Percentiles rank a stretch among this genome's conserved stretches.
These are phyloP conservation scores for Drosophila pachea DNA, from an alignment of 1,140 invertebrate species.

Conservation along the genomic window DNA sequence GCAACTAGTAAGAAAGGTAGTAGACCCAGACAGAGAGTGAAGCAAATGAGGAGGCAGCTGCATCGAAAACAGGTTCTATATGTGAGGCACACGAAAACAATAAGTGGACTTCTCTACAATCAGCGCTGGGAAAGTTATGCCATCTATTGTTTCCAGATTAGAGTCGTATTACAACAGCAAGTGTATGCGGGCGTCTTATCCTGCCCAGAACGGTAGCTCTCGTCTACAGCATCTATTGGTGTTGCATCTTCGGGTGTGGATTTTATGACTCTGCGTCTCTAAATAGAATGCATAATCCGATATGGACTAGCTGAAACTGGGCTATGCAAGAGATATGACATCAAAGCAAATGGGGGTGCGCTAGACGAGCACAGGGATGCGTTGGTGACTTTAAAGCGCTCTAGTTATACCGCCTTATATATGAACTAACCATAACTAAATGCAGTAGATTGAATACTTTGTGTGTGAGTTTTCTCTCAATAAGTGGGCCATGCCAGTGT, in stretches of 20 bases:
- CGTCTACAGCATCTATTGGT: conserved; percentile 16
- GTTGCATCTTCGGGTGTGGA: background rate
- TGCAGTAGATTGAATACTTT: conserved; percentile 25
- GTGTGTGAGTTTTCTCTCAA: conserved; percentile 4
- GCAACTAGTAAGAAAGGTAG: background rate
- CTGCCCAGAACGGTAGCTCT: conserved; percentile 31
- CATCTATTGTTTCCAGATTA: conserved; percentile 61
- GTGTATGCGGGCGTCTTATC: conserved; percentile 39
- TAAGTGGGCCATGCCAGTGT: background rate
- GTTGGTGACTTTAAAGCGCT: no score
- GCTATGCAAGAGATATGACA: background rate
- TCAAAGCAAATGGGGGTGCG: no score
- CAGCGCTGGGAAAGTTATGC: conserved; percentile 56
- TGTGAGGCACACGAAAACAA: background rate
- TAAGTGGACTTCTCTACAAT: conserved; percentile 38
- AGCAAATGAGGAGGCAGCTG: conserved; percentile 14
- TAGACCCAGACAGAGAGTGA: background rate
- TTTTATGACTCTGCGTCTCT: conserved; percentile 58
- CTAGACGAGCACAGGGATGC: no score
- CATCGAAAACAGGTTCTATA: conserved; percentile 26
- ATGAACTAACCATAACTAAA: conserved; percentile 7
- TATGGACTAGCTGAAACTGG: conserved; percentile 47
- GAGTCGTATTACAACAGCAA: conserved; percentile 71
- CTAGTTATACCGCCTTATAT: no score
- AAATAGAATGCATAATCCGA: conserved; percentile 39